Percentiles rank a stretch among this genome's conserved stretches.
Conservation (phyloP, 2,797 vertebrate species). For the Urosaurus nigricauda region DNA sequence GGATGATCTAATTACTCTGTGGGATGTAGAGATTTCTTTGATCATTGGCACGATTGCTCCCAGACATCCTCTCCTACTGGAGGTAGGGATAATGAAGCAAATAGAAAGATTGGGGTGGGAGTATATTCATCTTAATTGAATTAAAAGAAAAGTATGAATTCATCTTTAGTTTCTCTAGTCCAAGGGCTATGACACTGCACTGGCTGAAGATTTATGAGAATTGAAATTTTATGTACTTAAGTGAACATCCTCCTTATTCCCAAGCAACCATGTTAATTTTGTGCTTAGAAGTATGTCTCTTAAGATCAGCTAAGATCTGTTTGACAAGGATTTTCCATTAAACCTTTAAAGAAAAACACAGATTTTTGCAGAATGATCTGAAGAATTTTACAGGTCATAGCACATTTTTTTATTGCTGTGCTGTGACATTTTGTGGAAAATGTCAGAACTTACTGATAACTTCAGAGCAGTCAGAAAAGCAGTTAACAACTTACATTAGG, state of each 20-base stretch:
- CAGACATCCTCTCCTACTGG: background rate
- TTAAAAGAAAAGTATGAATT: background rate
- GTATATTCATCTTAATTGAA: background rate
- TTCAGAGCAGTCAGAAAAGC: conserved; percentile 46
- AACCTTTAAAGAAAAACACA: conserved; percentile 8
- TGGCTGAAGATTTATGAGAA: background rate
- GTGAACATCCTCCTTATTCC: conserved; percentile 10
- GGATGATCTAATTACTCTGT: background rate
- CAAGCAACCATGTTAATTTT: conserved; percentile 47
- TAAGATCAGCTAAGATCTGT: conserved; percentile 29
- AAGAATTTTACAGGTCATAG: conserved; percentile 36
- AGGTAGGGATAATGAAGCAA: background rate
- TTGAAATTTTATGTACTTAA: background rate
- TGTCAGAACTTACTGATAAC: background rate
- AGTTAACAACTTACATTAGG: conserved; percentile 42
- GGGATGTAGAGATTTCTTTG: background rate
- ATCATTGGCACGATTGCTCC: background rate
- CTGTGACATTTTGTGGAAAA: conserved; percentile 33
- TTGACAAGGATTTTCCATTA: background rate
- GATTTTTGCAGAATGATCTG: conserved; percentile 13
- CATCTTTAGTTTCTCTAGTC: background rate
- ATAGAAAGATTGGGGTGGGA: background rate
- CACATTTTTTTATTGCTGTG: background rate
- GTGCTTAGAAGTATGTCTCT: conserved; percentile 11
- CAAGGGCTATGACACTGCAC: background rate